Conservation (phyloP, 1,140 invertebrate species). For the Venustaconcha ellipsiformis region DNA sequence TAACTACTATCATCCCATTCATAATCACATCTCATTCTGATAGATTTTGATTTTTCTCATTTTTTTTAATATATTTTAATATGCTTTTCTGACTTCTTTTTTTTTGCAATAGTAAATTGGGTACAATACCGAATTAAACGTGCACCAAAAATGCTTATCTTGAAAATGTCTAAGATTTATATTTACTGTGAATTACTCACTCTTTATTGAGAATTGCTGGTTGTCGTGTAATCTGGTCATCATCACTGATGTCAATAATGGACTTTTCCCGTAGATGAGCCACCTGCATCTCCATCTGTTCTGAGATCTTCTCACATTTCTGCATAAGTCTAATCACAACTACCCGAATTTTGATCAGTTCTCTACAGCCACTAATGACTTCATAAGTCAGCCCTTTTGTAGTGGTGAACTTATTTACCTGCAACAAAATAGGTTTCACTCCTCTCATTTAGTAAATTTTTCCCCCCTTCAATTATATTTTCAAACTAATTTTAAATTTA, state of each 20-base stretch:
- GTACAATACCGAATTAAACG: too few species aligned
- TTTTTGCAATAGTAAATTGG: too few species aligned
- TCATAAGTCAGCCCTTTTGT: constrained; percentile 64
- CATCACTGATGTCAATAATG: constrained; percentile 42
- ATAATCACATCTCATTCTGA: too few species aligned
- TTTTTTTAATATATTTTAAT: too few species aligned
- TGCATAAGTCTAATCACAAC: constrained; percentile 70
- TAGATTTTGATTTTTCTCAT: too few species aligned
- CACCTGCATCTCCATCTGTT: constrained; percentile 69
- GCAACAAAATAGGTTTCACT: constrained; percentile 14
- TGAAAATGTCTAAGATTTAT: too few species aligned
- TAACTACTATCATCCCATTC: too few species aligned
- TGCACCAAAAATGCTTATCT: too few species aligned
- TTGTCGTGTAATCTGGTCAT: constrained; percentile 67
- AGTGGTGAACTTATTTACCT: constrained; percentile 63
- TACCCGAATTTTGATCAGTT: constrained; percentile 68
- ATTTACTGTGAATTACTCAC: constrained; percentile 38
- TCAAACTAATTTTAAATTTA: background rate
- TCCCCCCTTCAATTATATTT: background rate
- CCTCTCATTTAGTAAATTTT: background rate
- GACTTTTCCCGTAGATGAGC: constrained; percentile 53
- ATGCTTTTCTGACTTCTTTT: too few species aligned
- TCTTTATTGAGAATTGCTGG: constrained; percentile 65
- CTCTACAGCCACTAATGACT: constrained; percentile 68
- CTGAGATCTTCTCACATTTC: constrained; percentile 70